phyloP scores from a whole-genome alignment of 2,888 invertebrate genomes.

The Hirtodrosophila cameraria region DNA sequence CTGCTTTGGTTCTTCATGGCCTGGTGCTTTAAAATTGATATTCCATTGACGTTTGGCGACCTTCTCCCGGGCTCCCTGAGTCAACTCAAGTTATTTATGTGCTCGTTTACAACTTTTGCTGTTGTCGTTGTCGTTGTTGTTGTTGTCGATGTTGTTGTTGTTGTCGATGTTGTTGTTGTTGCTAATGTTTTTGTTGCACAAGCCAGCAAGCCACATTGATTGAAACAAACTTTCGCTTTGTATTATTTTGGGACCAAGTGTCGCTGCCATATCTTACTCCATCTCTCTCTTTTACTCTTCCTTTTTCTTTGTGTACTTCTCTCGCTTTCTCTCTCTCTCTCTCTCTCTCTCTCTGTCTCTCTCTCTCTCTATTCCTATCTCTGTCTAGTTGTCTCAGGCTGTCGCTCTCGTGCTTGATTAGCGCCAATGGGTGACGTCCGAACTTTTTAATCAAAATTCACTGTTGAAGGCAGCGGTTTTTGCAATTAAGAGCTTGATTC shows the following conservation, averaged over 20 bases:
- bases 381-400: constrained; percentile 4
- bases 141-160: no score
- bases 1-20: not conserved
- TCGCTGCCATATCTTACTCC: constrained; percentile 36
- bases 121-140: constrained; percentile 6
- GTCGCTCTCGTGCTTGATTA: constrained; percentile 50
- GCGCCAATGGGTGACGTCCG: constrained; percentile 63
- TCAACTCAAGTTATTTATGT: constrained; percentile 70
- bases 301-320: no score
- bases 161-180: constrained; percentile 4
- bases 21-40: constrained; percentile 69
- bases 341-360: not conserved
- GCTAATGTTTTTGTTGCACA: constrained; percentile 19
- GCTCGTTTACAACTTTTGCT: constrained; percentile 70
- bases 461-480: constrained; percentile 22
- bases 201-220: constrained; percentile 60
- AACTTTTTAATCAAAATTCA: constrained; percentile 75
- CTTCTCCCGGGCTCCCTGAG: constrained; percentile 29
- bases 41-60: constrained; percentile 73
- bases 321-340: not conserved
- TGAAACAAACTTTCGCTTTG: constrained; percentile 73
- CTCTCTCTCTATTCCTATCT: not conserved
- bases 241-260: constrained; percentile 40
- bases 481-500: constrained; percentile 60
- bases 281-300: not conserved